phyloP scores from a whole-genome alignment of 1,140 invertebrate species.

The Arion vulgaris region DNA sequence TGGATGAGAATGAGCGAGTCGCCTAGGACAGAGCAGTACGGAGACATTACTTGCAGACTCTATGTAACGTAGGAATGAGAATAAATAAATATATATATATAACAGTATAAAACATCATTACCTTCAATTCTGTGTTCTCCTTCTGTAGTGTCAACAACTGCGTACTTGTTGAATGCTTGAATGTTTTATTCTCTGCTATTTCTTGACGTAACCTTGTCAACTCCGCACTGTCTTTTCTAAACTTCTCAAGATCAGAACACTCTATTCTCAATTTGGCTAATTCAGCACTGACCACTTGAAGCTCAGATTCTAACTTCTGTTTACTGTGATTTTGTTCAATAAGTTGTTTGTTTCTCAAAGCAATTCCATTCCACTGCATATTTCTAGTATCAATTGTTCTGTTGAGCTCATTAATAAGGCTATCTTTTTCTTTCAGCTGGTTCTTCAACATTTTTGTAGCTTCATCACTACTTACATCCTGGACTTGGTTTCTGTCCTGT shows the following conservation, averaged over 20 bases:
- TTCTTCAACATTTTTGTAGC: constrained; percentile 4
- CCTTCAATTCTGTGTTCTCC: background rate
- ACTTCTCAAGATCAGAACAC: background rate
- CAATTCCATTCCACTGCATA: background rate
- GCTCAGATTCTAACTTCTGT: background rate
- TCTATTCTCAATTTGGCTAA: background rate
- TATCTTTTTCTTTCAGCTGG: background rate
- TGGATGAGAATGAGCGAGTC: too few species aligned
- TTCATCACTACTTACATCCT: background rate
- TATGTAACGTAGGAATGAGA: too few species aligned
- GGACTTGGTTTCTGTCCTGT: background rate
- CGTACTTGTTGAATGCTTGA: background rate
- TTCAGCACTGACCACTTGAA: background rate
- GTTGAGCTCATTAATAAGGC: background rate
- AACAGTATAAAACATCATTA: too few species aligned
- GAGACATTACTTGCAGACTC: too few species aligned
- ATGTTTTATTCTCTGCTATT: background rate
- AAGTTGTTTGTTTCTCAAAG: background rate
- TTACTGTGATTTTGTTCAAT: background rate
- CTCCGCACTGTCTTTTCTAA: background rate
- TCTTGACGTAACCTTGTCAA: background rate
- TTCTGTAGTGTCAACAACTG: background rate
- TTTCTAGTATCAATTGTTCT: background rate
- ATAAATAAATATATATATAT: too few species aligned
- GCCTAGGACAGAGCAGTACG: too few species aligned